Evolutionary conservation across 2,888 invertebrate genomes (phyloP).

Genomic region (Hypselothyrea guttata): DNA sequence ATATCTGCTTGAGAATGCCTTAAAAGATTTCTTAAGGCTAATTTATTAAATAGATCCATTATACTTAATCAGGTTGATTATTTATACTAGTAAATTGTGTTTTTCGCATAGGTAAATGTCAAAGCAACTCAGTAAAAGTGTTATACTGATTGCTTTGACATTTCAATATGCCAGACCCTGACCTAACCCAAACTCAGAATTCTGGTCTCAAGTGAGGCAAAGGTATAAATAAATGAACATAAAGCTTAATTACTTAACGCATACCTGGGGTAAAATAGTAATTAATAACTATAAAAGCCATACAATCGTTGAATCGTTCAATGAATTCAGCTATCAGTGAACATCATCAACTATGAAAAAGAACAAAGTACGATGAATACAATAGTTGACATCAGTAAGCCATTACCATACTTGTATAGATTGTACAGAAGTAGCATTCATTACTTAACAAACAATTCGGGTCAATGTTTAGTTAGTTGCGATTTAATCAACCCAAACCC

Average conservation of each 20-base stretch:
- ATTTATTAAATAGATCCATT: no score
- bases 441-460: conserved; percentile 31
- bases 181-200: conserved; percentile 31
- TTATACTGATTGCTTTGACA: background rate
- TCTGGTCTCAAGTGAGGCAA: conserved; percentile 7
- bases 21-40: no score
- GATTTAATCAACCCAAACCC: conserved; percentile 17
- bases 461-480: conserved; percentile 38
- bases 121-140: no score
- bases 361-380: conserved; percentile 11
- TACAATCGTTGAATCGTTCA: conserved; percentile 41
- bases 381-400: conserved; percentile 27
- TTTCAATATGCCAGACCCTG: conserved; percentile 3
- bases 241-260: conserved; percentile 41
- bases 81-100: no score
- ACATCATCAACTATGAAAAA: conserved; percentile 25
- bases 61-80: no score
- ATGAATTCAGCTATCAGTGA: conserved; percentile 21
- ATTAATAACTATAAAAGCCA: conserved; percentile 45
- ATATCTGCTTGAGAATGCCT: no score
- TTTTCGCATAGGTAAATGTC: no score
- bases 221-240: conserved; percentile 28
- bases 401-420: conserved; percentile 30
- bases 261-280: conserved; percentile 39
- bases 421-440: conserved; percentile 3